Conservation (phyloP, 2,113 vertebrate species). For the Danionella cerebrum region DNA sequence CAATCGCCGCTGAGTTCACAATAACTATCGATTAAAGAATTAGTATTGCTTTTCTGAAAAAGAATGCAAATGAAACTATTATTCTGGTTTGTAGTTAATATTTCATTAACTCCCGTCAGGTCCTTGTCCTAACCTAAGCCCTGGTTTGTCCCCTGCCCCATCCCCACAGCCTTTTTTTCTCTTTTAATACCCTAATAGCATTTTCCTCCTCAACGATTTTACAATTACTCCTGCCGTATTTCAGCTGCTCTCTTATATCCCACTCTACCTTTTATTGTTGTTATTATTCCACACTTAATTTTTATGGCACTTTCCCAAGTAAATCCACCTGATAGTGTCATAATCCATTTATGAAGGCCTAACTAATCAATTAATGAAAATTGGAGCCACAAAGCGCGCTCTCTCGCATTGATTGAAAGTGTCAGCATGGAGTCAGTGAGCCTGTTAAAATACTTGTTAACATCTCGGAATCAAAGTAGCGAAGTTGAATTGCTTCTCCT, state of each 20-base stretch:
- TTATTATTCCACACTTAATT: conserved; percentile 69
- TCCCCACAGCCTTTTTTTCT: conserved; percentile 51
- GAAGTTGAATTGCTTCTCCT: conserved; percentile 80
- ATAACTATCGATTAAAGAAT: no score
- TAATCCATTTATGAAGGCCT: conserved; percentile 71
- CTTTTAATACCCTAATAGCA: conserved; percentile 64
- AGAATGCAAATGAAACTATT: no score
- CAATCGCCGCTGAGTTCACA: no score
- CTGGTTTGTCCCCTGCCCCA: conserved; percentile 39
- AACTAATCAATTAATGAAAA: conserved; percentile 85
- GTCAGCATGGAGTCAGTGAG: conserved; percentile 60
- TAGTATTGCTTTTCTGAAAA: no score
- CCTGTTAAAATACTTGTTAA: conserved; percentile 67
- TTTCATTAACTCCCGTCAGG: not conserved
- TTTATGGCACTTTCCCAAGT: conserved; percentile 61
- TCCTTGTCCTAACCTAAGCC: not conserved
- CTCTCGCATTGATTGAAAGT: conserved; percentile 67
- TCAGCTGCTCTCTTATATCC: conserved; percentile 64
- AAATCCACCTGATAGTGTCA: conserved; percentile 66
- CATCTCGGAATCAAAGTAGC: conserved; percentile 66
- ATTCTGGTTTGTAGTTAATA: no score
- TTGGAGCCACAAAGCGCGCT: conserved; percentile 71
- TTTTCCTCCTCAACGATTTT: conserved; percentile 66
- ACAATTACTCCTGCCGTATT: conserved; percentile 61
- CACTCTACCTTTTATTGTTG: conserved; percentile 68